Evolutionary conservation across 2,888 invertebrate genomes (phyloP), one percentile per base, ranked within the genome.

Genomic region (Hirudinaria manillensis): DNA sequence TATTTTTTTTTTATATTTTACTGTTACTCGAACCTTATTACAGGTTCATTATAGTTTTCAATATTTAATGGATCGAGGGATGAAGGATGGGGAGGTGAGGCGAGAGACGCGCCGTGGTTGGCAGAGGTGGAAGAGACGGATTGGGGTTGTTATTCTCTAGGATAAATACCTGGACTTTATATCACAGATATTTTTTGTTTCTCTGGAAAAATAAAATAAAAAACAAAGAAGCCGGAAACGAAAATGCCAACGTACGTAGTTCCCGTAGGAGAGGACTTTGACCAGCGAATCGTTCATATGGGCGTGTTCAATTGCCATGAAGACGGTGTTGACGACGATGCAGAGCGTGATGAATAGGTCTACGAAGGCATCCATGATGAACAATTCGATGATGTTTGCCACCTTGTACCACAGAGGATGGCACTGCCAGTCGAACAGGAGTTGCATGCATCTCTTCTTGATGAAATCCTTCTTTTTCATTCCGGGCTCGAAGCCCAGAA

Each of bases 341-440:
- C 96, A 97, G 77, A 98, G 89, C 45, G 97, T 98, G 86, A 98
- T 97, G 88, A 97, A 96, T 81, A 98, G 89, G 86, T 98, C 98
- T 81, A 96, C 93, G 87, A 98, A 98, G 7, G 97, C 94, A 88
- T 98, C 97, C 88, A 97, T 95, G 81, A 98, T 95, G 82, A 98
- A 88, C 78, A 94, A 88, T 91, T 91, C 88, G 89, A 92, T 87
- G 77, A 83, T 79, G 75, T 93, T 92, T 88, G 94, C 93, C 85
- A 97, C 89, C 73, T 78, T 78, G 68, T 79, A 76, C 79, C 79
- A 80, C 38, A 77, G 89, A 88, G 91, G 91, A 87, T 94, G 94
- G 89, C 96, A 96, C 87, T 96, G 94, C 96, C 96, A 97, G 65
- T 81, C 81, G 77, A 83, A 84, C 76, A 84, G 79, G 70, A 82